Conservation (phyloP, 1,140 invertebrate genomes). For the Subanguina moxae region DNA sequence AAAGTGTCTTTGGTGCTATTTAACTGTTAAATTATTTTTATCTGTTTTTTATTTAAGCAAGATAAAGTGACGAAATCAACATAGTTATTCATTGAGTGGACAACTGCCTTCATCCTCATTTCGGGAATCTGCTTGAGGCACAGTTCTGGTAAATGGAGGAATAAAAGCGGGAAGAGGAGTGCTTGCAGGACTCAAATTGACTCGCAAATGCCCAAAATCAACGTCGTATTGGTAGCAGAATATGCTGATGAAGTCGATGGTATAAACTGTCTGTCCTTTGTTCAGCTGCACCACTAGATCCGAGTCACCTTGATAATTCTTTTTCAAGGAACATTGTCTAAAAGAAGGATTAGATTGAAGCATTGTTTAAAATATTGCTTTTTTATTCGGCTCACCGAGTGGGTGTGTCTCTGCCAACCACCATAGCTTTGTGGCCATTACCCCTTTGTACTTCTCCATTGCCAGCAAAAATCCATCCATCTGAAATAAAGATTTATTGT, state of each 20-base stretch:
- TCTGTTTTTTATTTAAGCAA: too few species aligned
- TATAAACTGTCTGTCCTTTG: conserved; percentile 36
- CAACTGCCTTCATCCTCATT: background rate
- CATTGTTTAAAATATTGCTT: background rate
- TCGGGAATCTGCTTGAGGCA: background rate
- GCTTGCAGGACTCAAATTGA: conserved; percentile 21
- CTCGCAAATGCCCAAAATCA: conserved; percentile 41
- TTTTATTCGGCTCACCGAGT: background rate
- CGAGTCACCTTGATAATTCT: conserved; percentile 34
- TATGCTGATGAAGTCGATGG: conserved; percentile 40
- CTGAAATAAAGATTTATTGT: conserved; percentile 8
- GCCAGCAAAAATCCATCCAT: conserved; percentile 45
- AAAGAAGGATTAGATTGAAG: background rate
- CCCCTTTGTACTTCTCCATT: conserved; percentile 25
- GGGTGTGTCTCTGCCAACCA: conserved; percentile 25
- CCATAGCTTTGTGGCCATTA: conserved; percentile 38
- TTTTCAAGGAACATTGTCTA: conserved; percentile 37
- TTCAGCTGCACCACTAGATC: conserved; percentile 34
- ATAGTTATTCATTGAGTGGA: background rate
- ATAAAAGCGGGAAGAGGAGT: conserved; percentile 31
- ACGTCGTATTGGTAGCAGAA: conserved; percentile 42
- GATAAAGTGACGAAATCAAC: too few species aligned
- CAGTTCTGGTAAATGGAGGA: conserved; percentile 6
- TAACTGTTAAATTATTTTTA: too few species aligned
- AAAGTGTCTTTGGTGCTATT: too few species aligned